Base-by-base conservation (phyloP, 2,888 invertebrate species). In the Alcis repandata region DNA sequence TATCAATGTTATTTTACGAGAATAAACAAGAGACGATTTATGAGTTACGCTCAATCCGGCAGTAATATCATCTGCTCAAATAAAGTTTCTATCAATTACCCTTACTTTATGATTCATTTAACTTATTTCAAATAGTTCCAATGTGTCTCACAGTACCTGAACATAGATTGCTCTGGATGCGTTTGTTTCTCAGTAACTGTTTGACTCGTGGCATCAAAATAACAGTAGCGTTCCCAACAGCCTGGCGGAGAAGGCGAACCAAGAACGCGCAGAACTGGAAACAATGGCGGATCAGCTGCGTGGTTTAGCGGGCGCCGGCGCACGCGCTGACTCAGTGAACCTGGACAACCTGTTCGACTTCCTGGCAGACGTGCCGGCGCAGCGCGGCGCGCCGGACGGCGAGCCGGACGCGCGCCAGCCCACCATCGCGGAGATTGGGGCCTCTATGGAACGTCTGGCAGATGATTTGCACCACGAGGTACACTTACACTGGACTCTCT, bases 321-420 rank as follows among this genome's bases (percentile, higher is more conserved):
- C 88, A 10, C 85, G 94, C n/a, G 88, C 95, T 9, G 97, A 97
- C 79, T 96, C 97, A 0, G 97, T 98, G 0, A 98, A 98, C 84
- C 90, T 98, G 78, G 98, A 98, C 87, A 98, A 98, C 87, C 91
- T 98, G 77, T 98, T 98, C 90, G 97, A 97, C 63, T 98, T 98
- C 90, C 93, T 98, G 20, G 97, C 97, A 0, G 98, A 98, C 76
- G 96, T 97, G 41, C 94, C 91, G 36, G 83, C 89, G 6, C 89
- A 89, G 63, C 78, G 91, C 0, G 92, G 92, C n/a, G 92, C 93
- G 19, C 91, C 92, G 0, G 93, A 93, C 61, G 92, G 93, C 13
- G 91, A 90, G 80, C 92, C 92, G 49, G 94, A 86, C 80, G 94
- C 92, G 13, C 95, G 94, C 77, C 94, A 94, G 71, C 95, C 95